Evolutionary conservation across 2,797 vertebrate genomes (phyloP).

Genomic region (Okamejei kenojei): DNA sequence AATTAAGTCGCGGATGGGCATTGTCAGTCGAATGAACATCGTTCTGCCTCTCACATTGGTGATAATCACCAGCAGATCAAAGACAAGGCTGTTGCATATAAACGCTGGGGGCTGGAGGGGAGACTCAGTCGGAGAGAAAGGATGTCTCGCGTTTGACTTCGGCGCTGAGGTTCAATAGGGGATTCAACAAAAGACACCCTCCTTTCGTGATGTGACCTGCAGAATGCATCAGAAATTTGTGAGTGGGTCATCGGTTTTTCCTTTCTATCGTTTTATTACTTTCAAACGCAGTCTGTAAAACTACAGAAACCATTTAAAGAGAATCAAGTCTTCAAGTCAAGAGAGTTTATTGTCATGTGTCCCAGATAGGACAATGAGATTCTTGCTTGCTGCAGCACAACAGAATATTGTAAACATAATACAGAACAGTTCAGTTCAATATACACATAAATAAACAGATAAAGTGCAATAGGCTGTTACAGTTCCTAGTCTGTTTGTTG

Average conservation of each 20-base stretch:
- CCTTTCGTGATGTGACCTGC: neutral
- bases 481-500: too few relatives aligned
- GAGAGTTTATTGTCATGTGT: too few relatives aligned
- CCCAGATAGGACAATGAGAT: too few relatives aligned
- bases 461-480: too few relatives aligned
- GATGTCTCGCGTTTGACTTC: neutral
- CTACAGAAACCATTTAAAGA: too few relatives aligned
- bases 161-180: neutral
- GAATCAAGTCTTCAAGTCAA: too few relatives aligned
- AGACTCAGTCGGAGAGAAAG: neutral
- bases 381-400: too few relatives aligned
- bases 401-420: too few relatives aligned
- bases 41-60: neutral
- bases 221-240: neutral
- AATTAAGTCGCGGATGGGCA: neutral
- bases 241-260: neutral
- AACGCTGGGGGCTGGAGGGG: neutral
- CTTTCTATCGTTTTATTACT: neutral
- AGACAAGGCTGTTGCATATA: neutral
- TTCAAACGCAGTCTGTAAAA: too few relatives aligned
- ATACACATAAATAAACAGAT: too few relatives aligned
- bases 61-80: neutral
- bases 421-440: too few relatives aligned
- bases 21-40: neutral
- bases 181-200: neutral